Percentiles rank a stretch among this genome's conserved stretches.
Conservation (phyloP, 2,797 vertebrate species). For the Buphagus erythrorhynchus region DNA sequence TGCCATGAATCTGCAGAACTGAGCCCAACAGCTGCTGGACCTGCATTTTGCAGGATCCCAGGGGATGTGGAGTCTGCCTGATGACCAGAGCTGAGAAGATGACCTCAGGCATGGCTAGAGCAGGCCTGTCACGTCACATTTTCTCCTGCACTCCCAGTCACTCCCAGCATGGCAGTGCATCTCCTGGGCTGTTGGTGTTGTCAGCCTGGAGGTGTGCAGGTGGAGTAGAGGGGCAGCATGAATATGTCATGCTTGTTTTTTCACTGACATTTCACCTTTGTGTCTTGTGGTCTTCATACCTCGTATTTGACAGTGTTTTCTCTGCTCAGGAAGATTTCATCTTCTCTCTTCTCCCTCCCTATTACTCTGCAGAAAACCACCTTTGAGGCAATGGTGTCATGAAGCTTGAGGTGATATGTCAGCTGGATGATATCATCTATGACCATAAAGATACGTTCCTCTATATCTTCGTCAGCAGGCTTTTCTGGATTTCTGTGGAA, state of each 20-base stretch:
- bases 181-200: rapidly evolving
- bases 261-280: not conserved
- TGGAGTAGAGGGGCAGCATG: not conserved
- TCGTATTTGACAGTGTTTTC: conserved; percentile 80
- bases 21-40: not conserved
- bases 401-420: conserved; percentile 79
- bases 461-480: conserved; percentile 79
- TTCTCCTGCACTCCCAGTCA: rapidly evolving
- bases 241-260: not conserved
- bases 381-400: conserved; percentile 77
- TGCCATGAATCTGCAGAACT: not conserved
- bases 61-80: not conserved
- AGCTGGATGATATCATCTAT: conserved; percentile 75
- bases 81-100: not conserved
- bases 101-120: not conserved
- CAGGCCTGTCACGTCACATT: not conserved
- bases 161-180: not conserved
- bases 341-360: conserved; percentile 65
- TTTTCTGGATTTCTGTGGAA: conserved; percentile 80
- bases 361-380: conserved; percentile 76
- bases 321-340: conserved; percentile 66
- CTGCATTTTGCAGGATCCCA: not conserved
- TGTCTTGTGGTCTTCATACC: conserved; percentile 62
- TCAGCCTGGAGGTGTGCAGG: not conserved
- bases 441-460: conserved; percentile 79